phyloP scores from a whole-genome alignment of 1,140 invertebrate species.

The Drosophila navojoa region DNA sequence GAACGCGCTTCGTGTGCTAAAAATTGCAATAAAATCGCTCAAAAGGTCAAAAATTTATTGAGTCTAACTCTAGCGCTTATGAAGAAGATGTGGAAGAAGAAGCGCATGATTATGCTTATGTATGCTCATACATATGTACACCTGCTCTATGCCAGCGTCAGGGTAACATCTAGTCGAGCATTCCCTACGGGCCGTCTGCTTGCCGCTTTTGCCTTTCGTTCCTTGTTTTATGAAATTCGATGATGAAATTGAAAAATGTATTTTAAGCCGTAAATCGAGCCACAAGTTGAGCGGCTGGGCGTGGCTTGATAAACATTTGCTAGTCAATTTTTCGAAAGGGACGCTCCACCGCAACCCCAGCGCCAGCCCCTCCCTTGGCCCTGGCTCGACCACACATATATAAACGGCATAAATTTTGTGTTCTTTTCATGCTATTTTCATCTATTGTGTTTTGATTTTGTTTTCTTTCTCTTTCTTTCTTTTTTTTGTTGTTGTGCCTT shows the following conservation, averaged over 20 bases:
- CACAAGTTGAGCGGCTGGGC: slow-evolving; percentile 3
- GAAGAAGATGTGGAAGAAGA: no score
- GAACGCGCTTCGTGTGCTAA: no score
- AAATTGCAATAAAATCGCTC: no score
- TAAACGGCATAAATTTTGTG: slow-evolving; percentile 6
- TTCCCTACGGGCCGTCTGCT: no score
- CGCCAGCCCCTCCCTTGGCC: background rate
- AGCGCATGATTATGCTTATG: no score
- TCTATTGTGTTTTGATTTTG: slow-evolving; percentile 41
- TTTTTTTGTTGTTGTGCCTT: slow-evolving; percentile 12
- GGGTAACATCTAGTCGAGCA: no score
- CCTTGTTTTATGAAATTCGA: slow-evolving; percentile 1
- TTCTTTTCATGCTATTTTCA: slow-evolving; percentile 39
- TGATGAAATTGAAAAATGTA: slow-evolving; percentile 12
- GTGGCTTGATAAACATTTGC: background rate
- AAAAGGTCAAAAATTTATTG: no score
- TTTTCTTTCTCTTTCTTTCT: slow-evolving; percentile 21
- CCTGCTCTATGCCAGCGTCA: no score
- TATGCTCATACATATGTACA: no score
- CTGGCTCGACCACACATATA: background rate
- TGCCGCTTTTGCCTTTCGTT: background rate
- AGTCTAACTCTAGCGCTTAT: no score
- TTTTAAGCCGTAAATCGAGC: slow-evolving; percentile 7
- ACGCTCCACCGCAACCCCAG: background rate
- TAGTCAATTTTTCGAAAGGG: background rate